Evolutionary conservation across 2,888 invertebrate species (phyloP), one percentile per base, ranked within the genome.

Genomic region (Pammene fasciana): DNA sequence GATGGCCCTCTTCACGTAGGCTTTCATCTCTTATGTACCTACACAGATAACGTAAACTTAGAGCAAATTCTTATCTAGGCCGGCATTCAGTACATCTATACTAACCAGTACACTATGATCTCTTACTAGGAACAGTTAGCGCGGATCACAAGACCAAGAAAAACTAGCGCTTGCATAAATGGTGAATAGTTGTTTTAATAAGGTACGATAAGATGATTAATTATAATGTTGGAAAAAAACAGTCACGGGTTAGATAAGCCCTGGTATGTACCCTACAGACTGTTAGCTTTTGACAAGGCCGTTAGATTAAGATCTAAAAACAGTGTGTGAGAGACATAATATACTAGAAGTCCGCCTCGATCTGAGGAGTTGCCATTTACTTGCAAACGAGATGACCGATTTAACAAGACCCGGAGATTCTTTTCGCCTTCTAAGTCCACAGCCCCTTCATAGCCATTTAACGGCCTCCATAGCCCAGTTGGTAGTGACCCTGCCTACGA

Each of bases 221-320:
- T 86, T 86, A 88, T 88, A 87, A 86, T 86, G 80, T 87, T 88
- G 90, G 89, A 89, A 90, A 84, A 81, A 89, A 86, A 78, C 68
- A 76, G 86, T 90, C 91, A 90, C 91, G 90, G 89, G 91, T 86
- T 83, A 48, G 82, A 79, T 59, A 59, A 65, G 64, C 45, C 50
- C 52, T 68, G 52, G 67, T 52, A 50, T 18, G 16, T 52, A 60
- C 59, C 36, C 14, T 43, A 9, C 45, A 26, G n/a, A 36, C n/a
- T 48, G 38, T 50, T 61, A 38, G 61, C 48, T 50, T 38, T 60
- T 14, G 9, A 14, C 50, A 16, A 61, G 50, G 48, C 16, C 48
- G 4, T 45, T 16, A 48, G 36, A 60, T 48, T 60, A 57, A 9
- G 38, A 16, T 41, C 18, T 41, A 18, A 10, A 11, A 11, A 52